Conservation (phyloP, 2,113 vertebrate genomes). For the Sus scrofa region T2T-Sscrofa CM000819.6:51015001-51015500, state of each 20-base stretch:
- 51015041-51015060: conserved; percentile 34
- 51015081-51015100: no score
- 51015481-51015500: not conserved
- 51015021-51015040: not conserved
- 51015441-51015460: not conserved
- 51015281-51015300: conserved; percentile 26
- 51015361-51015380: conserved; percentile 38
- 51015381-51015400: conserved; percentile 31
- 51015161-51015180: no score
- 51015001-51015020: conserved; percentile 33
- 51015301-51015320: not conserved
- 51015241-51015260: not conserved
- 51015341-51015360: conserved; percentile 31
- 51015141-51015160: no score
- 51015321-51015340: not conserved
- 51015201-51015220: no score
- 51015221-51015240: not conserved
- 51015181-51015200: no score
- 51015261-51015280: conserved; percentile 28
- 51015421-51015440: not conserved
- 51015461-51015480: not conserved
- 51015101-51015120: no score
- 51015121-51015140: no score
- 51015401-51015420: not conserved
- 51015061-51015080: not conserved